Base-by-base conservation (phyloP, 2,113 vertebrate species). In the Pipra filicauda region DNA sequence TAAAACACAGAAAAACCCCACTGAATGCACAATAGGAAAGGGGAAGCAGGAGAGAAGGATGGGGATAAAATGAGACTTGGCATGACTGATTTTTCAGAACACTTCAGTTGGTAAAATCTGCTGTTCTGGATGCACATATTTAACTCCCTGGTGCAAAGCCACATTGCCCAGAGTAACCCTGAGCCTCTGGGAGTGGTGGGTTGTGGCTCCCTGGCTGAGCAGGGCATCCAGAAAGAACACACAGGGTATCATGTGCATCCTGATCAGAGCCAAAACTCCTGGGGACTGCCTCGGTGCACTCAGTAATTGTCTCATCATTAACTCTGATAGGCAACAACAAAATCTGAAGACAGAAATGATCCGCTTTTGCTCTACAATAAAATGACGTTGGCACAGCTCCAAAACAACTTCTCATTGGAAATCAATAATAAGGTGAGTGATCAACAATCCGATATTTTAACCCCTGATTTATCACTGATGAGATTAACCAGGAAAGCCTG, bases 331-430 rank as follows among this genome's bases (percentile, higher is more conserved):
- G 99, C 98, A 72, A 99, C 99, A 69, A 98, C 98, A 77, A 98
- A 98, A 94, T 93, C 98, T 72, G 99, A 99, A 96, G 99, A 99
- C 90, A 98, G 99, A 91, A 99, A 98, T 54, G 99, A 99, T 84
- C 99, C 99, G 2, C 98, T 99, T 96, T 71, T 99, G 81, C 97
- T 99, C 80, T 99, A 99, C 93, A 98, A 99, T 92, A 99, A 99
- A 98, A 99, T 99, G 99, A 98, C 98, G 13, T 74, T 99, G 86
- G 96, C 96, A 26, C 97, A 98, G 76, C 69, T 99, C 41, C 98
- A 98, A 26, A 95, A 58, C 23, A 99, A 99, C 96, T 99, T 98
- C 95, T 98, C 98, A n/a, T 74, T 99, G 69, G 98, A 97, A 93
- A 95, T 99, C 19, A 61, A 97, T 52, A 75, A 94, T 0, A 95